A percentile compares a stretch with the other conserved stretches of the same genome.
These are phyloP conservation scores for Cliona cf. orientalis DNA, from an alignment of 37 sponge, comb jelly and placozoan genomes.

Conservation along the genomic window DNA sequence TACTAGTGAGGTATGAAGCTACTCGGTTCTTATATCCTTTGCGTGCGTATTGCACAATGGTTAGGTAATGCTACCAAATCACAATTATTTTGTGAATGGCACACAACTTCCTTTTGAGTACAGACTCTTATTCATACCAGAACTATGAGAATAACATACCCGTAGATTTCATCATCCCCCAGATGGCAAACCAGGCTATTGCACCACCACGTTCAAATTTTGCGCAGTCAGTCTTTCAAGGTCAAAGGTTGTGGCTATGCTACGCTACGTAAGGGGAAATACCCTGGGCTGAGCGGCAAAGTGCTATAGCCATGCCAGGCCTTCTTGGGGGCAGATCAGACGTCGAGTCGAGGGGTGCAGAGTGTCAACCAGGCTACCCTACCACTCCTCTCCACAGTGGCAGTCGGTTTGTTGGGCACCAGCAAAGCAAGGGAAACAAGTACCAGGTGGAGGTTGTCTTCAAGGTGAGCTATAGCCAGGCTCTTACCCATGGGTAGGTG, in stretches of 20 bases:
- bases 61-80: no score
- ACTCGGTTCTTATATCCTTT: no score
- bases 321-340: neutral
- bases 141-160: neutral
- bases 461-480: slow-evolving; percentile 49
- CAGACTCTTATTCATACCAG: no score
- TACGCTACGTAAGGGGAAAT: no score
- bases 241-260: no score
- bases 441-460: slow-evolving; percentile 90
- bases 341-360: slow-evolving; percentile 28
- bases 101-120: no score
- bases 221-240: neutral
- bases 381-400: slow-evolving; percentile 79
- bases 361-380: slow-evolving; percentile 72
- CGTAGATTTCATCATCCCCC: slow-evolving; percentile 21
- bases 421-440: slow-evolving; percentile 90
- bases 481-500: neutral
- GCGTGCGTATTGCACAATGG: no score
- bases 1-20: no score
- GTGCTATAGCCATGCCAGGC: slow-evolving; percentile 15
- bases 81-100: no score
- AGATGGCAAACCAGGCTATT: neutral
- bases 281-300: no score
- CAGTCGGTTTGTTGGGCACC: slow-evolving; percentile 84
- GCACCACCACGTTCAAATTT: slow-evolving; percentile 20